Conservation (phyloP, 2,113 vertebrate species). For the Hydrochoerus hydrochaeris region DNA sequence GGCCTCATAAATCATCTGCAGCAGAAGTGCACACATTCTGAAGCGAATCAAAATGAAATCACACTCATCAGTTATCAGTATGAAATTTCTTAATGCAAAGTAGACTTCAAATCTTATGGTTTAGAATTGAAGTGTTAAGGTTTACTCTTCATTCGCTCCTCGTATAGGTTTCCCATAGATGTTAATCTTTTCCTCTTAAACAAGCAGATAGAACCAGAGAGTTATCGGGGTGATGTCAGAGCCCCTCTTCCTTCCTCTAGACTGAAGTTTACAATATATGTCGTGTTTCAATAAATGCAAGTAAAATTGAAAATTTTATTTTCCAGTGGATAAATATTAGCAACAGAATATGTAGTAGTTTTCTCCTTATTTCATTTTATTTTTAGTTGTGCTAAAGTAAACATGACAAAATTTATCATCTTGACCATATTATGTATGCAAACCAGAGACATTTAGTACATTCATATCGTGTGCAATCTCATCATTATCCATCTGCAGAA, state of each 20-base stretch:
- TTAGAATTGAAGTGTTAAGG: slow-evolving; percentile 50
- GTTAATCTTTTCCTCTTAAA: slow-evolving; percentile 41
- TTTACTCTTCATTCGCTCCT: not conserved
- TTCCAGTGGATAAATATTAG: not conserved
- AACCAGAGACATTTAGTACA: not conserved
- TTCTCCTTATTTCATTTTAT: not conserved
- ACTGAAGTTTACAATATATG: not conserved
- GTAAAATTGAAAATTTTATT: not conserved
- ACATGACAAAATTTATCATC: not conserved
- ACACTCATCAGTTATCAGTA: slow-evolving; percentile 16
- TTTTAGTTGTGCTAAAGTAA: not conserved
- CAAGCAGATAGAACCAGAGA: slow-evolving; percentile 55
- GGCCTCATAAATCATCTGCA: slow-evolving; percentile 72
- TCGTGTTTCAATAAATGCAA: not conserved
- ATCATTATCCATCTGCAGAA: not conserved
- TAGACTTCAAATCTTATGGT: slow-evolving; percentile 40
- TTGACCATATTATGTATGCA: not conserved
- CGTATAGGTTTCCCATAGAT: not conserved
- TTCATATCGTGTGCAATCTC: not conserved
- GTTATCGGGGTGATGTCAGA: not conserved
- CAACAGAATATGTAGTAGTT: not conserved
- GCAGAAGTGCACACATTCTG: not conserved
- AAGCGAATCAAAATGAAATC: slow-evolving; percentile 71
- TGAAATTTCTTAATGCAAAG: slow-evolving; percentile 50
- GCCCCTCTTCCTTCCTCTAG: not conserved